Evolutionary conservation across 1,140 invertebrate species (phyloP).

Genomic region (Drosophila pandora): DNA sequence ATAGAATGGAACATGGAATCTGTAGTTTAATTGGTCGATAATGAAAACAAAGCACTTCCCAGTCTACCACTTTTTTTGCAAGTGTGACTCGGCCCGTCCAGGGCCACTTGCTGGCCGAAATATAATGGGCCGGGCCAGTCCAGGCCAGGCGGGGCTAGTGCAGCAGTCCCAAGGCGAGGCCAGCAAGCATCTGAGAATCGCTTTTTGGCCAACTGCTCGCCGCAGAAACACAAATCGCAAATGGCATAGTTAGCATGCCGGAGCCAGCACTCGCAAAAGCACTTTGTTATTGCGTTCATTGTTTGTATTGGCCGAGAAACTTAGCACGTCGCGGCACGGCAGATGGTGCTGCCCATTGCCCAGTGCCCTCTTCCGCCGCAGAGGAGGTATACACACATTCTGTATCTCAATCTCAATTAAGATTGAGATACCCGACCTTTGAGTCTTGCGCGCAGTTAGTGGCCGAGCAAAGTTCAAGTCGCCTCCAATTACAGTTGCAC

Average conservation of each 20-base stretch:
- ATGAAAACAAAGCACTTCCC: no score
- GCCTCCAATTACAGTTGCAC: slow-evolving; percentile 35
- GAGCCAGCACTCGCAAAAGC: slow-evolving; percentile 5
- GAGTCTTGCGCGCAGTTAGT: slow-evolving; percentile 10
- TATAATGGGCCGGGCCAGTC: slow-evolving; percentile 1
- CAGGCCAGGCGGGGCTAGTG: not conserved
- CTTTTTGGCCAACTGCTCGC: slow-evolving; percentile 21
- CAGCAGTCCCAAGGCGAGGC: slow-evolving; percentile 6
- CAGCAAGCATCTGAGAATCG: slow-evolving; percentile 22
- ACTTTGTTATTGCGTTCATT: slow-evolving; percentile 11
- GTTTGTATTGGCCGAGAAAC: slow-evolving; percentile 20
- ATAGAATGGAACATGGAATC: no score
- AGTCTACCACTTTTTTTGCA: not conserved
- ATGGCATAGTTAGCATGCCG: slow-evolving; percentile 25
- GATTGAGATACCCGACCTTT: slow-evolving; percentile 40
- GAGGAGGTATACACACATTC: slow-evolving; percentile 5
- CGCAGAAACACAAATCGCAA: slow-evolving; percentile 16
- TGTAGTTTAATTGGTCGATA: not conserved
- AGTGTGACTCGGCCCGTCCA: slow-evolving; percentile 7
- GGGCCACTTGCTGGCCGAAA: slow-evolving; percentile 10
- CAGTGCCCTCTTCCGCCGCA: slow-evolving; percentile 8
- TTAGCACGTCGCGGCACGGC: slow-evolving; percentile 38
- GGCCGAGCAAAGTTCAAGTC: slow-evolving; percentile 42
- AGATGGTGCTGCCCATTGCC: slow-evolving; percentile 30
- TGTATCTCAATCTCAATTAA: slow-evolving; percentile 35